Evolutionary conservation across 1,140 invertebrate genomes (phyloP).

Genomic region (Drosophila repleta): DNA sequence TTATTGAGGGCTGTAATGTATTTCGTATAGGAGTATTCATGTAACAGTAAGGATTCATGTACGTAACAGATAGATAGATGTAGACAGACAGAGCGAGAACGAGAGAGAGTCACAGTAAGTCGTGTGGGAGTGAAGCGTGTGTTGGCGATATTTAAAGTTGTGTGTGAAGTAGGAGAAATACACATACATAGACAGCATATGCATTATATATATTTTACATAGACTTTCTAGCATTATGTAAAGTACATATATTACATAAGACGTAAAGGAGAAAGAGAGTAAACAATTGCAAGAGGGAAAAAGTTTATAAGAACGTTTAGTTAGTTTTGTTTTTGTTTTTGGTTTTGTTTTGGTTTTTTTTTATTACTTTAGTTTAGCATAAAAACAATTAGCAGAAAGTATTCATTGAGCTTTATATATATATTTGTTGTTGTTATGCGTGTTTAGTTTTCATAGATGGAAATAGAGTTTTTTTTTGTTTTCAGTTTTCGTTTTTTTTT

Average conservation of each 20-base stretch:
- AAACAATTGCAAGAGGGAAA: constrained; percentile 72
- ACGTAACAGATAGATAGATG: constrained; percentile 20
- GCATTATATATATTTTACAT: constrained; percentile 74
- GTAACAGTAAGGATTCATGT: constrained; percentile 1
- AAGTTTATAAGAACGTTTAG: constrained; percentile 48
- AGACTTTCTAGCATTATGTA: constrained; percentile 35
- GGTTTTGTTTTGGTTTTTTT: constrained; percentile 34
- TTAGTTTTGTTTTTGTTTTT: constrained; percentile 23
- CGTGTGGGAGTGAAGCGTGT: not conserved
- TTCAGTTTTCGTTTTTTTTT: constrained; percentile 14
- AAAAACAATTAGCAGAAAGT: constrained; percentile 32
- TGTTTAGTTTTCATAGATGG: constrained; percentile 20
- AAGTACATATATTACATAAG: constrained; percentile 73
- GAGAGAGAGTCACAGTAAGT: constrained; percentile 34
- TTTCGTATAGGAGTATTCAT: constrained; percentile 6
- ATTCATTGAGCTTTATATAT: constrained; percentile 4
- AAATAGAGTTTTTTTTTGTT: constrained; percentile 35
- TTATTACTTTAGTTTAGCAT: constrained; percentile 34
- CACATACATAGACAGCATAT: constrained; percentile 79
- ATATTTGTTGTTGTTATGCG: not conserved
- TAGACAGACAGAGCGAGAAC: constrained; percentile 19
- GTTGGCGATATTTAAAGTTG: constrained; percentile 16
- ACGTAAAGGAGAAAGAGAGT: constrained; percentile 53
- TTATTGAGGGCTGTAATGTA: constrained; percentile 23
- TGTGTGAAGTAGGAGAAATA: constrained; percentile 46